Evolutionary conservation across 35 echinoderm and acorn worm species (phyloP), one percentile per base, ranked within the genome.

Genomic region (Anneissia japonica): DNA sequence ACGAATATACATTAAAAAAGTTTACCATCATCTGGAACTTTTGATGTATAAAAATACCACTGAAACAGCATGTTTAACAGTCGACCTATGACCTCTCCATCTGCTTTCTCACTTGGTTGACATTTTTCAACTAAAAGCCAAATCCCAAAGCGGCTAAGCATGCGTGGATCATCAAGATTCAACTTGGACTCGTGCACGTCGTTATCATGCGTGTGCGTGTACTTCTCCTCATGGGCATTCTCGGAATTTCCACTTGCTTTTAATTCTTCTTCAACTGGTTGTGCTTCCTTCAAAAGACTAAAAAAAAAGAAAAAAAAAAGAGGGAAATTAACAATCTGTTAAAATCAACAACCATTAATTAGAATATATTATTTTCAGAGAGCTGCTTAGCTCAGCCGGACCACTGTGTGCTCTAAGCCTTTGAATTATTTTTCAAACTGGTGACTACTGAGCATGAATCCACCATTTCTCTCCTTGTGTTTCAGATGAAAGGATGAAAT

Each of bases 81-180:
- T 74, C 96, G 86, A 36, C 96, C 96, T 30, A 99, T 81, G 19
- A 99, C 88, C 83, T 99, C 96, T 38, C 86, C 79, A 21, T 83
- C 73, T 14, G 96, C 94, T 73, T 84, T 89, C 28, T 93, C 92
- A 39, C 86, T 94, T 0, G 96, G 96, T 35, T 86, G 94, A 79
- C 96, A 99, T 55, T 99, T 99, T 77, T 99, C 96, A n/a, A 99
- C 93, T 39, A 99, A 73, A 23, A 99, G 76, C 96, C 92, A 99
- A 35, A 99, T 74, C 17, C 96, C 96, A 83, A 89, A 99, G 29
- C 96, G 82, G 55, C 92, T 94, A 45, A 94, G 81, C 28, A 94
- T 87, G 11, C 92, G 82, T 23, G 92, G 51, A 51, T 91, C 89
- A 34, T 87, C 88, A 35, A 91, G 82, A 7, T 33, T 84, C 12